A percentile compares a stretch with the other conserved stretches of the same genome.
Conservation (phyloP, 2,888 invertebrate species). For the Sesamia inferens region DNA sequence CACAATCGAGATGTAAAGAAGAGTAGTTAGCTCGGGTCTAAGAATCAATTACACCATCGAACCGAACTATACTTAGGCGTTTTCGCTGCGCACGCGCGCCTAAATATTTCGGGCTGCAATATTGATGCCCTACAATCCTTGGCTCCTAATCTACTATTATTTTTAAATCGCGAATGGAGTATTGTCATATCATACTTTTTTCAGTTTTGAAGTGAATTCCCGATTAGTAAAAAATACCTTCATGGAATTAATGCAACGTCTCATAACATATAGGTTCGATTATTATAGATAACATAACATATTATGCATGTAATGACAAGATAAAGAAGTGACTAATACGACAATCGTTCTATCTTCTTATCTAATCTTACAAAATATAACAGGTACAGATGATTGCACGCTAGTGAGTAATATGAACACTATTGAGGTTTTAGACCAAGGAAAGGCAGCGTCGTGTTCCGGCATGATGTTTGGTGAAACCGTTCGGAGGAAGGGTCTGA, state of each 20-base stretch:
- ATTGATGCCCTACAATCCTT: no score
- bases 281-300: not conserved
- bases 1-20: no score
- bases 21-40: no score
- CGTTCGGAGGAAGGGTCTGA: no score
- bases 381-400: not conserved
- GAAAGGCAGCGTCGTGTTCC: not conserved
- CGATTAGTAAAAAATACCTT: not conserved
- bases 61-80: no score
- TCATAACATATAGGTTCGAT: constrained; percentile 14
- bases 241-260: not conserved
- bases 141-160: no score
- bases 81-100: no score
- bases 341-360: constrained; percentile 17
- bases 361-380: constrained; percentile 10
- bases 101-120: no score
- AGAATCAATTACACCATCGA: no score
- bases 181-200: not conserved
- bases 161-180: no score
- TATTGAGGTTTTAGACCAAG: not conserved
- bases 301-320: constrained; percentile 15
- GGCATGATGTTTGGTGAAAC: no score
- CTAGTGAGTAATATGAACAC: not conserved
- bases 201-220: not conserved
- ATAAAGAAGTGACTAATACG: constrained; percentile 26